Base-by-base conservation (phyloP, 2,113 vertebrate species). In the Scomber japonicus region DNA sequence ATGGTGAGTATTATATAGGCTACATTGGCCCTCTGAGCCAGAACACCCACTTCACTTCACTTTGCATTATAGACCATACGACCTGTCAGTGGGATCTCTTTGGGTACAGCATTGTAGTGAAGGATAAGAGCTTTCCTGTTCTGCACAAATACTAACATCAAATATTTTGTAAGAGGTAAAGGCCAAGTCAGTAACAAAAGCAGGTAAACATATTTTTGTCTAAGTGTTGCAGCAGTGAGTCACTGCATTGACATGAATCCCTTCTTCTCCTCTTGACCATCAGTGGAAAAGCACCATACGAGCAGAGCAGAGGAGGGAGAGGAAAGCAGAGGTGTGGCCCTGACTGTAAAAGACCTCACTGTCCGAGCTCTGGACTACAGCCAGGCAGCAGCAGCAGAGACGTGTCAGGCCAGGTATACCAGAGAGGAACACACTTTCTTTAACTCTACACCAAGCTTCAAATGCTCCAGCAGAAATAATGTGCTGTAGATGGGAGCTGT, bases 231-330 rank as follows among this genome's bases (percentile, higher is more conserved):
- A 65, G 64, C 35, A 57, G n/a, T 46, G 61, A 67, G n/a, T 65
- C 66, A 40, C 74, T 75, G 31, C 61, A 24, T 64, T 73, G 56
- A 56, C 51, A 14, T 63, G 67, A 62, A 46, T 75, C 71, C 55
- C 35, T 49, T 15, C 40, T 56, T 84, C 73, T 7, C 21, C 65
- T 50, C 44, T 51, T 14, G n/a, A 19, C 56, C 75, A 73, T 71
- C 27, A 73, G 90, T 92, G 89, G 90, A 92, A 92, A 91, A 89
- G 72, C 79, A 65, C 88, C 80, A 67, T 64, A 51, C 4, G 2
- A 59, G 54, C 64, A 1, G 12, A 64, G 67, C 27, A 84, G 78
- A 51, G 31, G 14, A 31, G 51, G 40, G 64, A 61, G 71, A 17
- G 57, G 50, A 54, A 77, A 60, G 81, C 71, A 76, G 64, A 78